Evolutionary conservation across 2,113 vertebrate species (phyloP).

Genomic region (Aegithalos caudatus): DNA sequence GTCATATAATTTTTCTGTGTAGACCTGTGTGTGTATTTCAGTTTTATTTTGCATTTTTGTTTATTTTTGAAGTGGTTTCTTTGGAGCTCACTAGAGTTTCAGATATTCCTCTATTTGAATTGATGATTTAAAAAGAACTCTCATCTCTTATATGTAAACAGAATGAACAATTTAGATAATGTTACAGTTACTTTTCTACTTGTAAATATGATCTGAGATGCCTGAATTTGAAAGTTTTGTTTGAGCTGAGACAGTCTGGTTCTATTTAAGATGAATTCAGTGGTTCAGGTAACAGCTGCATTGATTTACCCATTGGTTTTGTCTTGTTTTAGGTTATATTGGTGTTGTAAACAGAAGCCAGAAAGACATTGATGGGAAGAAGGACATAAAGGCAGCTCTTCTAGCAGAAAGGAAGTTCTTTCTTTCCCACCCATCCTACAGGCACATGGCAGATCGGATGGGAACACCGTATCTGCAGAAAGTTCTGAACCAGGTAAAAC

Average conservation of each 20-base stretch:
- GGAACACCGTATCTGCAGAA: constrained; percentile 95
- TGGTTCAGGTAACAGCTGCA: not conserved
- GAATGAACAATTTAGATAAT: not conserved
- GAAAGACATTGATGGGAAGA: constrained; percentile 97
- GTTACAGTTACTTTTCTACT: not conserved
- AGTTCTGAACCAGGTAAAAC: constrained; percentile 89
- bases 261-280: not conserved
- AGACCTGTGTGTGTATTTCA: not conserved
- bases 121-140: not conserved
- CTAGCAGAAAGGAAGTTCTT: constrained; percentile 97
- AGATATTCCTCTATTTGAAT: not conserved
- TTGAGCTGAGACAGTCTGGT: not conserved
- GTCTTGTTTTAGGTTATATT: constrained; percentile 82
- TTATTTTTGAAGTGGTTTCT: not conserved
- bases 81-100: not conserved
- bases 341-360: constrained; percentile 98
- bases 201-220: not conserved
- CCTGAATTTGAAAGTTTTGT: not conserved
- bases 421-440: constrained; percentile 91
- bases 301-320: not conserved
- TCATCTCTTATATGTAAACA: not conserved
- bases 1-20: not conserved
- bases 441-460: constrained; percentile 97
- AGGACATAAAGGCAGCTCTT: constrained; percentile 91
- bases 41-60: not conserved